Percentiles rank a stretch among this genome's conserved stretches.
Conservation (phyloP, 2,888 invertebrate species). For the Therioaphis trifolii region DNA sequence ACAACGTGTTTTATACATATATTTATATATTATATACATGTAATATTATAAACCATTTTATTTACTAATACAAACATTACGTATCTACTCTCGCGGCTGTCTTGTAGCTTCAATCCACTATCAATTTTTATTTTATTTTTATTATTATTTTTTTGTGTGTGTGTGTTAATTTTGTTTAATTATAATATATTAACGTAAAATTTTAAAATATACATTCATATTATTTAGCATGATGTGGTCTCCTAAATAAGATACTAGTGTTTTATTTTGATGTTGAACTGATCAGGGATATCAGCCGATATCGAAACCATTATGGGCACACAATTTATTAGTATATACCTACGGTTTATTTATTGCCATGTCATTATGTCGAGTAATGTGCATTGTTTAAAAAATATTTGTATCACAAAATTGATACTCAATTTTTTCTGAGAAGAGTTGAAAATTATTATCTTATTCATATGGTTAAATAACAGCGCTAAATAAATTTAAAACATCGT, state of each 20-base stretch:
- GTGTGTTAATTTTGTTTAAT: constrained; percentile 34
- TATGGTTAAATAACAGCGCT: no score
- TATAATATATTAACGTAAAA: constrained; percentile 38
- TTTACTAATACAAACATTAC: not conserved
- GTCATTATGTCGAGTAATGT: not conserved
- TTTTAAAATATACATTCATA: constrained; percentile 5
- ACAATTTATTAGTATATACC: no score
- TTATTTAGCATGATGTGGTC: not conserved
- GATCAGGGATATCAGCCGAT: no score
- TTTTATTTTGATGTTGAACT: not conserved
- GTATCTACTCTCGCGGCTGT: not conserved
- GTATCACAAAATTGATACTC: no score
- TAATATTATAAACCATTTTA: constrained; percentile 36
- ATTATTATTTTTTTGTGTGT: no score
- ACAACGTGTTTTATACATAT: not conserved
- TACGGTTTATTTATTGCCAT: no score
- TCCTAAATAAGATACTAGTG: not conserved
- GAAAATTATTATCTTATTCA: no score
- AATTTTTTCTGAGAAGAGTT: no score
- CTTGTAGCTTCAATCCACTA: constrained; percentile 50
- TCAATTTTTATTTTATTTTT: constrained; percentile 42
- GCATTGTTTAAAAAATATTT: not conserved
- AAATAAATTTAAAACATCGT: no score
- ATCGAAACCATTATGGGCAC: no score
- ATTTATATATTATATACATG: no score